Percentiles rank a stretch among this genome's conserved stretches.
phyloP scores from a whole-genome alignment of 2,113 vertebrate species.

The Sus scrofa region T2T-Sscrofa CM000819.6:26550501-26551000 shows the following conservation, averaged over 20 bases:
- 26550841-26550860: neutral
- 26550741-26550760: neutral
- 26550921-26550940: neutral
- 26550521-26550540: neutral
- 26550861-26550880: neutral
- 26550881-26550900: neutral
- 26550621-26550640: neutral
- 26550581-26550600: neutral
- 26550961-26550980: neutral
- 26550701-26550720: neutral
- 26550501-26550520: neutral
- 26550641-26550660: neutral
- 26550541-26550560: neutral
- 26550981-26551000: neutral
- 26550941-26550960: neutral
- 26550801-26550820: neutral
- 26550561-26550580: neutral
- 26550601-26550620: neutral
- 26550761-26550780: neutral
- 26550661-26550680: neutral
- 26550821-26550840: neutral
- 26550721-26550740: neutral
- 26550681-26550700: neutral
- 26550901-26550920: neutral
- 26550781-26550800: neutral